Evolutionary conservation across 2,888 invertebrate genomes (phyloP), one percentile per base, ranked within the genome.

Genomic region (Homarus gammarus): DNA sequence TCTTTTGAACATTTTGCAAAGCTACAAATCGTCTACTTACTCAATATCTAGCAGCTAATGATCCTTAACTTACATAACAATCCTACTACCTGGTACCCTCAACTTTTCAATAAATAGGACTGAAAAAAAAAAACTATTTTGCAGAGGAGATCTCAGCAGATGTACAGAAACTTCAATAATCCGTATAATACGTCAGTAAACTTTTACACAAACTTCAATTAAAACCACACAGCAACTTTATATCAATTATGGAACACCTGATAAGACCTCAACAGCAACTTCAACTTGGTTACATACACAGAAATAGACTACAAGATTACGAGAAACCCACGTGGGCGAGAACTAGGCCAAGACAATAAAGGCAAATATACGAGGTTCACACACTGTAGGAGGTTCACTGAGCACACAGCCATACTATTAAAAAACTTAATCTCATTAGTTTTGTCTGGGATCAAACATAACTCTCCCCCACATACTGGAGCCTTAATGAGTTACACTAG

Each of bases 321-420:
- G 38, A 61, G 61, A 64, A 64, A 64, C 78, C 78, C 78, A 56
- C 56, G 56, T 56, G 78, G 78, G 78, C 40, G 40, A 38, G 56
- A 79, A 49, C 78, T 79, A 79, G 61, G 33, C n/a, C 83, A 36
- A 84, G 83, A 83, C 83, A 83, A 83, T 83, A 83, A 84, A 84
- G 73, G 83, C 73, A 84, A 84, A 84, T 44, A 33, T 70, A 33
- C 68, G 22, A 70, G 49, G 70, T 82, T 70, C 64, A 68, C 70
- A 64, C 22, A 8, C 31, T 64, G 64, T 27, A 3, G 64, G 27
- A 64, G 56, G 22, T 64, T 64, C 31, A 64, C 27, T 64, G 6
- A 64, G 27, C 10, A 27, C 12, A 64, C 27, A 64, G 22, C 22
- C 64, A 64, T 22, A n/a, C 64, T 27, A 27, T 64, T 56, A 56